These are phyloP conservation scores for Listronotus bonariensis DNA, from an alignment of 1,140 invertebrate species.

Conservation along the genomic window DNA sequence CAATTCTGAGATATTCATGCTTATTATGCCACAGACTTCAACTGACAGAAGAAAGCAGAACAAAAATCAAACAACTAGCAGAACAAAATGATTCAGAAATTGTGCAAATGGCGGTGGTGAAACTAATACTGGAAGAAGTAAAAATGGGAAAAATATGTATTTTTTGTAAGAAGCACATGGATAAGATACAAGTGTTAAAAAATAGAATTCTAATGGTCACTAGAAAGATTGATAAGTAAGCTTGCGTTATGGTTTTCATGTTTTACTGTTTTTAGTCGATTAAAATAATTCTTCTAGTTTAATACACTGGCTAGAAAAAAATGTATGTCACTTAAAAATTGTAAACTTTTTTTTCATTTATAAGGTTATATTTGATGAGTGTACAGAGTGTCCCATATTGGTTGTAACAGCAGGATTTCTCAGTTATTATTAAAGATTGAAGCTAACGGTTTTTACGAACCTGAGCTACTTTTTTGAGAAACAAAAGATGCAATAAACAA, in stretches of 20 bases:
- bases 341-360: no score
- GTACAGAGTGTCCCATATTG: no score
- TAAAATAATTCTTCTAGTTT: no score
- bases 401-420: no score
- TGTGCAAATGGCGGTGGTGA: constrained; percentile 56
- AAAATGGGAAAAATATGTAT: constrained; percentile 64
- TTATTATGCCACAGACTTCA: constrained; percentile 72
- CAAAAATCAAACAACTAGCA: constrained; percentile 25
- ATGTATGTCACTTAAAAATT: no score
- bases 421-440: no score
- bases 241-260: background rate
- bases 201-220: constrained; percentile 64
- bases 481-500: no score
- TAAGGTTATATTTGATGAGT: no score
- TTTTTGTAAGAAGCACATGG: constrained; percentile 64
- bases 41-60: constrained; percentile 63
- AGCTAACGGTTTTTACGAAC: no score
- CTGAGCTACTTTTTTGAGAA: no score
- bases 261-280: no score
- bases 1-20: constrained; percentile 71
- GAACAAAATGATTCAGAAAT: constrained; percentile 14
- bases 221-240: constrained; percentile 45
- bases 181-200: constrained; percentile 65
- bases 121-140: constrained; percentile 61
- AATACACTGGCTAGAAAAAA: no score